Conservation (phyloP, 2,113 vertebrate species). For the Ginglymostoma cirratum region DNA sequence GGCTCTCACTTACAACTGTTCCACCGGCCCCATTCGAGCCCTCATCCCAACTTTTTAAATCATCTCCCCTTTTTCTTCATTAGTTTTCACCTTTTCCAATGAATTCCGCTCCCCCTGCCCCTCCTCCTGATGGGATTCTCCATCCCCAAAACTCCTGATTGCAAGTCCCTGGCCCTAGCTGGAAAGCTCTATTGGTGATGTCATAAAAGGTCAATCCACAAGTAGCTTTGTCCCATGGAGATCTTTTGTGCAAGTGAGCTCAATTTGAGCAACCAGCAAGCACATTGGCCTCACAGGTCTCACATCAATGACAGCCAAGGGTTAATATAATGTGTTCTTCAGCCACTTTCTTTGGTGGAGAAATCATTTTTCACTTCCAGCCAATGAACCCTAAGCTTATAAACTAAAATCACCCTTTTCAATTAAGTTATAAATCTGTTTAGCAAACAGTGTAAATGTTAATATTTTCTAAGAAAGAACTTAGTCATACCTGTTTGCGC, state of each 20-base stretch:
- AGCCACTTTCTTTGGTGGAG: background rate
- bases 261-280: background rate
- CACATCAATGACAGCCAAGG: background rate
- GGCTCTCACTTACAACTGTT: background rate
- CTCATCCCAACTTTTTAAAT: background rate
- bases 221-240: too few relatives aligned
- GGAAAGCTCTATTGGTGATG: background rate
- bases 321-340: background rate
- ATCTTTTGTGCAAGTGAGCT: background rate
- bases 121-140: background rate
- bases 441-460: background rate
- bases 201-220: too few relatives aligned
- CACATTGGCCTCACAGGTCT: background rate
- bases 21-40: too few relatives aligned
- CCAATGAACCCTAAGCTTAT: background rate
- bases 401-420: background rate
- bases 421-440: background rate
- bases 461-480: background rate
- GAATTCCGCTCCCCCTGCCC: too few relatives aligned
- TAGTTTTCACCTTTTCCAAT: background rate
- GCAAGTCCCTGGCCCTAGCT: background rate
- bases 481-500: background rate
- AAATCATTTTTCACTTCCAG: background rate
- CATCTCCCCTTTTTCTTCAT: background rate
- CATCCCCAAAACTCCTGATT: background rate